These are phyloP conservation scores for Chascanopsetta lugubris DNA, from an alignment of 2,113 vertebrate genomes.

Conservation along the genomic window DNA sequence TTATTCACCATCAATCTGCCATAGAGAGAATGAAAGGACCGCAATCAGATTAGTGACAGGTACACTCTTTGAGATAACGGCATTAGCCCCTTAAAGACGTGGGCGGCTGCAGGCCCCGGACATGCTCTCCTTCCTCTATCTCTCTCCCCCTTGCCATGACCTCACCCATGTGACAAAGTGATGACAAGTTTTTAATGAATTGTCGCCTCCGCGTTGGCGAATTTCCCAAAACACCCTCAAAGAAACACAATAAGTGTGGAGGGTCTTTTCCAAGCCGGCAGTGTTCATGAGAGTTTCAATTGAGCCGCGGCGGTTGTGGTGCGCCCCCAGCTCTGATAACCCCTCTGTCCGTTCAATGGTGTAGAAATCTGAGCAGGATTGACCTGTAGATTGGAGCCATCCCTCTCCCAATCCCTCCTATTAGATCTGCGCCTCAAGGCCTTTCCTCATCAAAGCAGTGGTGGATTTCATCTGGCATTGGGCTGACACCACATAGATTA, in stretches of 20 bases:
- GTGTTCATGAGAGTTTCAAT: not conserved
- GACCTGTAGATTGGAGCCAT: conserved; percentile 69
- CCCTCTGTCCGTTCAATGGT: conserved; percentile 28
- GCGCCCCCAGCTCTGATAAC: conserved; percentile 41
- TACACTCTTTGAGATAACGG: conserved; percentile 62
- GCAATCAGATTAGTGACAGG: conserved; percentile 70
- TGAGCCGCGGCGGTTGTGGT: conserved; percentile 6
- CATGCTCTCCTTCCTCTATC: conserved; percentile 22
- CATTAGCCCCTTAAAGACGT: conserved; percentile 54
- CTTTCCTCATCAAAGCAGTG: conserved; percentile 65
- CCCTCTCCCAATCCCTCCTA: conserved; percentile 60
- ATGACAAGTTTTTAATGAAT: conserved; percentile 19
- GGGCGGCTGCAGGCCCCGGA: conserved; percentile 30
- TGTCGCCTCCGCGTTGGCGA: not conserved
- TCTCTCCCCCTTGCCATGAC: conserved; percentile 17
- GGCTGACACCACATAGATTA: conserved; percentile 69
- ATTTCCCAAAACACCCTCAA: not conserved
- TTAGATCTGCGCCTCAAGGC: conserved; percentile 65
- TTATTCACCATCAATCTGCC: conserved; percentile 70
- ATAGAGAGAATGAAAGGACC: conserved; percentile 63
- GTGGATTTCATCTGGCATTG: conserved; percentile 68
- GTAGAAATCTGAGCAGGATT: conserved; percentile 42
- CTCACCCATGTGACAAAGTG: conserved; percentile 11
- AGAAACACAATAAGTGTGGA: not conserved
- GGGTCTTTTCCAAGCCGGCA: not conserved